These are phyloP conservation scores for Cryptocheilus praepositus DNA, from an alignment of 2,888 invertebrate genomes.

Conservation along the genomic window DNA sequence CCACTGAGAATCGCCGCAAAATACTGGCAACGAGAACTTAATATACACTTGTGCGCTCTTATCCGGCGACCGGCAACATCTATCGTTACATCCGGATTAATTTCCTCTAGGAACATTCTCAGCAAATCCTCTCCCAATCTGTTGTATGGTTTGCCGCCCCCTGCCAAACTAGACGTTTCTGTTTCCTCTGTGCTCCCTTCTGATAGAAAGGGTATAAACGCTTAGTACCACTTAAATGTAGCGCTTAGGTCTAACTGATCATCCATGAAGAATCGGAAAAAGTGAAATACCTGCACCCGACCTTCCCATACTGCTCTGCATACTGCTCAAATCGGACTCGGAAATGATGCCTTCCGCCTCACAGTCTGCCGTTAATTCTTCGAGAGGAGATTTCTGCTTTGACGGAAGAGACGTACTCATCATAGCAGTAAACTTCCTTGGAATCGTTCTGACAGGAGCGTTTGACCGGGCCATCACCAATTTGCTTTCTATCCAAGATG, in stretches of 20 bases:
- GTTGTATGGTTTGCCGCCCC: slow-evolving; percentile 67
- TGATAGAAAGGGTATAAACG: slow-evolving; percentile 27
- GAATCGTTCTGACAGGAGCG: slow-evolving; percentile 71
- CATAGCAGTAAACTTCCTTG: slow-evolving; percentile 61
- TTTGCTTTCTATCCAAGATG: slow-evolving; percentile 81
- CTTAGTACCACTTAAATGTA: no score
- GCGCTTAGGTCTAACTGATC: no score
- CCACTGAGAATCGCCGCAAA: slow-evolving; percentile 94
- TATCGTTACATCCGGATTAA: slow-evolving; percentile 90
- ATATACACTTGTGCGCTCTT: slow-evolving; percentile 93
- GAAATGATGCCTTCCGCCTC: slow-evolving; percentile 71
- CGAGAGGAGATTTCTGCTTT: slow-evolving; percentile 69
- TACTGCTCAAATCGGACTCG: slow-evolving; percentile 76
- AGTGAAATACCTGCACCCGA: slow-evolving; percentile 70
- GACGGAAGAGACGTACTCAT: slow-evolving; percentile 70
- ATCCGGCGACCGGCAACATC: slow-evolving; percentile 89
- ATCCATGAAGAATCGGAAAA: no score
- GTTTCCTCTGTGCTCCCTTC: slow-evolving; percentile 75
- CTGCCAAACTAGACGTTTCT: slow-evolving; percentile 73
- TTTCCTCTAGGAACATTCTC: slow-evolving; percentile 93
- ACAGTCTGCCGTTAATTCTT: slow-evolving; percentile 63
- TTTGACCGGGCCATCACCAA: slow-evolving; percentile 80
- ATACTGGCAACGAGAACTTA: slow-evolving; percentile 93
- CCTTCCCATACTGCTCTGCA: slow-evolving; percentile 76
- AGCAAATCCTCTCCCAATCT: slow-evolving; percentile 90